Base-by-base conservation (phyloP, 2,113 vertebrate genomes). In the Corydoras maculifer region DNA sequence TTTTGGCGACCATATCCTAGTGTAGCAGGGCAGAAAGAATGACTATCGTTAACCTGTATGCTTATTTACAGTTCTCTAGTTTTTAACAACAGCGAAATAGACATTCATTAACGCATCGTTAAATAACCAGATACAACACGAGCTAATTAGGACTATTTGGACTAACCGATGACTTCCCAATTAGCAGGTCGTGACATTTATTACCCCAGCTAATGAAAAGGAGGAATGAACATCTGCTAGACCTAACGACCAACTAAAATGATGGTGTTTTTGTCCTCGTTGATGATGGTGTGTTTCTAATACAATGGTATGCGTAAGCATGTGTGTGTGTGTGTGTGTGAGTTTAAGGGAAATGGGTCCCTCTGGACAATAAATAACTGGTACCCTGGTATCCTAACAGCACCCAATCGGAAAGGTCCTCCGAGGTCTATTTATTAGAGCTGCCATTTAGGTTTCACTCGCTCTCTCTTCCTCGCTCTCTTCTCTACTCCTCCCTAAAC, bases 401-500 rank as follows among this genome's bases (percentile, higher is more conserved):
- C 71, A 65, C 61, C 75, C 69, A 76, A 74, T 83, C 78, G 78
- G 76, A 78, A 72, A 15, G 65, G 65, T 81, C 72, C 69, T 73
- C 53, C 48, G 72, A 75, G 78, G 75, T 68, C 75, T 76, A 72
- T 84, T 78, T 81, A 81, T 81, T 80, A 75, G 54, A 74, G 73
- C 60, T 69, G 76, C 51, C 72, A 50, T 81, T 82, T 77, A 78
- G 79, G 66, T 73, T 68, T 55, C 31, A 75, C 66, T 67, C 58
- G 61, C 72, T 73, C 13, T 60, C 65, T 15, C 63, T 58, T 30
- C 49, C 48, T 61, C 57, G 35, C 54, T 72, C 53, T 69, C 50
- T 14, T 29, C 13, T 8, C 25, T 62, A 61, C 75, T 73, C 71
- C 68, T 82, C 78, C 74, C 75, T 68, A 84, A 90, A 92, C 88